Evolutionary conservation across 2,888 invertebrate genomes (phyloP), one percentile per base, ranked within the genome.

Genomic region (Diloba caeruleocephala): DNA sequence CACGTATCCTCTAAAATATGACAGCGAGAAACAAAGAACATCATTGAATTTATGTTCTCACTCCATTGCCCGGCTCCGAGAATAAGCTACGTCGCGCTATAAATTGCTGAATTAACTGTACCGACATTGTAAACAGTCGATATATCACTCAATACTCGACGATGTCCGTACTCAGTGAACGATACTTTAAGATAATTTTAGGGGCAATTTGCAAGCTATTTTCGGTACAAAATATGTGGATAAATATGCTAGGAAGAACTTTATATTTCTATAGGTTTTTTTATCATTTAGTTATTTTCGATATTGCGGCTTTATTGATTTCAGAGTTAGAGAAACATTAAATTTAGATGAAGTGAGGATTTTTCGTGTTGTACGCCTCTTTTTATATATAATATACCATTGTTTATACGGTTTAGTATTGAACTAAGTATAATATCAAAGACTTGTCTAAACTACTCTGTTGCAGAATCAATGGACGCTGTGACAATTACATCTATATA

Each of bases 81-180:
- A 61, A 53, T 60, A 67, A 34, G 31, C 33, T 38, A 41, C 38
- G 33, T 33, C 25, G 25, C 34, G 37, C 63, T 34, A 52, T 66
- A 66, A 66, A 66, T 58, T 39, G 64, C 46, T 41, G 64, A 63
- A 53, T 63, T 69, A 69, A 66, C 64, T 42, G 41, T 42, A 46
- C 36, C 10, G 38, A 66, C 64, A 66, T 53, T 53, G 69, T 69
- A 67, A 63, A 53, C 58, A 53, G 23, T 58, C 49, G 53, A 64
- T 66, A 66, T 63, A 53, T 66, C 69, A 58, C 64, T 66, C 64
- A 9, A 61, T 62, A 48, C 39, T 8, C 37, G 36, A 0, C 52
- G 41, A 51, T 63, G 67, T 61, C 62, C 61, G 48, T 28, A 38
- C 37, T 53, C n/a, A 23, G 59, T 43, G 59, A 41, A 66, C 43